Evolutionary conservation across 2,113 vertebrate genomes (phyloP), one percentile per base, ranked within the genome.

Genomic region (Zapornia atra): DNA sequence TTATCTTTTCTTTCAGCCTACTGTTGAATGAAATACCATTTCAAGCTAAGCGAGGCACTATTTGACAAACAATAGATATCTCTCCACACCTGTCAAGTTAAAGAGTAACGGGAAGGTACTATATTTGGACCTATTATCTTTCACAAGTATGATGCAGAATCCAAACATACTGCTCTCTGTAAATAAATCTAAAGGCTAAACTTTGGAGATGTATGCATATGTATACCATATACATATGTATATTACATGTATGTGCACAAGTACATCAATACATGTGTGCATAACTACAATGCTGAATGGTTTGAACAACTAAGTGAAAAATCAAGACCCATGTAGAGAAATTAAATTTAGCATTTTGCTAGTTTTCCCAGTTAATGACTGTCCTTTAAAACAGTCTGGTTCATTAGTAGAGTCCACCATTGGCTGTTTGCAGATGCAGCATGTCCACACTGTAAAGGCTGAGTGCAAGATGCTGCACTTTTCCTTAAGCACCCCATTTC

Each of bases 161-260:
- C 72, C 95, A 97, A 96, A 96, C 54, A 87, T 31, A 54, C 12
- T 88, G 97, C 90, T 86, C 29, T 48, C 72, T 86, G 54, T 78
- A 96, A 92, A 96, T 92, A 96, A 96, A 97, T 42, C 73, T 96
- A 95, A 96, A 91, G 63, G 76, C 73, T 94, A 95, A 96, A 94
- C 82, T 94, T 5, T 28, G 34, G 33, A 48, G 33, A 82, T 38
- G 33, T 4, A 71, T 38, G 25, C 24, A 24, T 26, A 63, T 25
- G 22, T 69, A 10, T 34, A 60, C 25, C 7, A 42, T 18, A 44
- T 34, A 34, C 9, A 57, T 20, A 56, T 11, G 6, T 33, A 50
- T 63, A 33, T 64, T 40, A n/a, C 24, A 50, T 24, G 20, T 29
- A 29, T 4, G 3, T 33, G 7, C 40, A 31, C 33, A 28, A 36